Percentiles rank a stretch among this genome's conserved stretches.
These are phyloP conservation scores for Tenebrio molitor DNA, from an alignment of 1,140 invertebrate genomes.

Conservation along the genomic window DNA sequence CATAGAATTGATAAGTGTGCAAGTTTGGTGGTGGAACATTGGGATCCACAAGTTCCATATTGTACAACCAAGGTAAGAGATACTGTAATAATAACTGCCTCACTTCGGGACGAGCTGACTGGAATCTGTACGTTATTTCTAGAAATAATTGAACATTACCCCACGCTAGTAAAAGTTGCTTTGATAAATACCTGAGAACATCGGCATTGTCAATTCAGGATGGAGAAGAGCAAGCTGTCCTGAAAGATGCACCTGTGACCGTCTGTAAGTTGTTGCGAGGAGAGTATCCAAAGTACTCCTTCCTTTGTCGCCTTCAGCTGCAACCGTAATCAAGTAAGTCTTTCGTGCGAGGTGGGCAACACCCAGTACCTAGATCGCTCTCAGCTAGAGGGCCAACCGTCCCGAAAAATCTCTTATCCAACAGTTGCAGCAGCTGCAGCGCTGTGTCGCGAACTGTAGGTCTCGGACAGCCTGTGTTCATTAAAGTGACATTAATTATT, in stretches of 20 bases:
- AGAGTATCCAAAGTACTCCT: slow-evolving; percentile 85
- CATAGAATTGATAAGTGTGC: slow-evolving; percentile 85
- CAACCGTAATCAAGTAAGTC: too few species aligned
- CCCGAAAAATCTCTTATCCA: slow-evolving; percentile 96
- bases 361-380: slow-evolving; percentile 76
- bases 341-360: too few species aligned
- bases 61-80: slow-evolving; percentile 96
- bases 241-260: slow-evolving; percentile 92
- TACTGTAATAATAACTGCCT: slow-evolving; percentile 92
- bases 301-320: slow-evolving; percentile 72
- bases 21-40: slow-evolving; percentile 90
- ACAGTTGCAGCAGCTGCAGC: slow-evolving; percentile 91
- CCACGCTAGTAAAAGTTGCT: too few species aligned
- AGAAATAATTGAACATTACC: too few species aligned
- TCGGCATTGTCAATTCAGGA: slow-evolving; percentile 98
- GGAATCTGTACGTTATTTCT: slow-evolving; percentile 98
- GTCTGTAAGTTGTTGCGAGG: slow-evolving; percentile 88
- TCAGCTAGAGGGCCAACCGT: slow-evolving; percentile 79
- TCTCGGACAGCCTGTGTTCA: slow-evolving; percentile 95
- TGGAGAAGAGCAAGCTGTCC: slow-evolving; percentile 93
- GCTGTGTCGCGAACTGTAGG: slow-evolving; percentile 94
- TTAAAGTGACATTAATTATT: slow-evolving; percentile 96
- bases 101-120: slow-evolving; percentile 93
- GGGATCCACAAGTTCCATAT: slow-evolving; percentile 98
- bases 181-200: slow-evolving; percentile 89